These are phyloP conservation scores for Sciurus carolinensis DNA, from an alignment of 2,797 vertebrate genomes.

Conservation along the genomic window DNA sequence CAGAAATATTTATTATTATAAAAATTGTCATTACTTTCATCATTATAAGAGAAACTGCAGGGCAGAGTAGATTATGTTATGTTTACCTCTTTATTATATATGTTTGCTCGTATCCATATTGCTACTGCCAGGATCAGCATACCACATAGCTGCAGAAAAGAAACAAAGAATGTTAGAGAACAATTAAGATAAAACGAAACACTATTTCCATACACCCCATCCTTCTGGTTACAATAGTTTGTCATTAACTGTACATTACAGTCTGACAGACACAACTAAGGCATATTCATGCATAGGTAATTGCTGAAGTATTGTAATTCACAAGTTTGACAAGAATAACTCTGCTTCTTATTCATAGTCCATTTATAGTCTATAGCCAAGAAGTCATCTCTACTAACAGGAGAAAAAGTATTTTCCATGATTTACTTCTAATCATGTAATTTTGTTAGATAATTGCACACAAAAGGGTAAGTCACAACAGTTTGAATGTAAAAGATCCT, in stretches of 20 bases:
- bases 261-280: neutral
- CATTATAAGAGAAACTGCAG: neutral
- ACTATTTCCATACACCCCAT: neutral
- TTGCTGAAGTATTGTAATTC: neutral
- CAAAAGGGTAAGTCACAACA: neutral
- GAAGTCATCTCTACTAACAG: neutral
- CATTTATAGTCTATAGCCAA: neutral
- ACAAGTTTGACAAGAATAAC: slow-evolving; percentile 1
- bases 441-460: neutral
- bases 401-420: neutral
- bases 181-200: slow-evolving; percentile 13
- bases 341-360: neutral
- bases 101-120: slow-evolving; percentile 88
- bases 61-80: neutral
- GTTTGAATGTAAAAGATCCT: slow-evolving; percentile 60
- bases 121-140: slow-evolving; percentile 88
- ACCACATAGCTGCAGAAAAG: slow-evolving; percentile 88
- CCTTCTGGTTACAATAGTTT: neutral
- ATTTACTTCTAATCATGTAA: slow-evolving; percentile 2
- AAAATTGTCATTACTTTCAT: neutral
- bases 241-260: neutral
- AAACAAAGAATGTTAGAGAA: slow-evolving; percentile 51
- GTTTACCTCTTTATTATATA: slow-evolving; percentile 86
- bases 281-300: neutral
- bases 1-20: neutral